These are phyloP conservation scores for Tenthredo livida DNA, from an alignment of 2,888 invertebrate genomes.

Conservation along the genomic window DNA sequence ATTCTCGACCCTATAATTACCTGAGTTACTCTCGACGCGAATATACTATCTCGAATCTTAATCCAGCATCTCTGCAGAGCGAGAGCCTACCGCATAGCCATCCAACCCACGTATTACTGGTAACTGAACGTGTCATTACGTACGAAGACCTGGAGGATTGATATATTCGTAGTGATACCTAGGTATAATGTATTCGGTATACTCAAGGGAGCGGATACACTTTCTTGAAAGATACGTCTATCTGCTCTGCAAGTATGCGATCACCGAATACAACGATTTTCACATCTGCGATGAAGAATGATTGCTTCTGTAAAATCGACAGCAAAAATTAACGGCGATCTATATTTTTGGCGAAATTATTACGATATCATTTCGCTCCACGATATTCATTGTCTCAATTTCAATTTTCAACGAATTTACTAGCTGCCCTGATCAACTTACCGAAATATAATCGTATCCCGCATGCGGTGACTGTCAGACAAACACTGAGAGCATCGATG, in stretches of 20 bases:
- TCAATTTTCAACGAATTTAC: neutral
- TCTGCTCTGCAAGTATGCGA: neutral
- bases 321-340: neutral
- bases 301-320: neutral
- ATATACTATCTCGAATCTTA: constrained; percentile 26
- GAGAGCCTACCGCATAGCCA: neutral
- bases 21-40: constrained; percentile 24
- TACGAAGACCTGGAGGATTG: neutral
- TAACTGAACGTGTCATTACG: constrained; percentile 40
- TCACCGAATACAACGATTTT: neutral
- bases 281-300: neutral
- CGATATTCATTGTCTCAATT: constrained; percentile 4
- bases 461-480: neutral
- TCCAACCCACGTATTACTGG: constrained; percentile 38
- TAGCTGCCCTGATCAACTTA: constrained; percentile 13
- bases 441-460: constrained; percentile 27
- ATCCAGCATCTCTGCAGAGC: constrained; percentile 7
- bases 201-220: neutral
- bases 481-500: neutral
- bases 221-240: neutral
- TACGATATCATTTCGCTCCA: neutral
- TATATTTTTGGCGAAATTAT: neutral
- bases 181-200: neutral
- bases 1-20: constrained; percentile 42
- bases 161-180: constrained; percentile 31